Evolutionary conservation across 2,888 invertebrate genomes (phyloP).

Genomic region (Drosophila antonietae): DNA sequence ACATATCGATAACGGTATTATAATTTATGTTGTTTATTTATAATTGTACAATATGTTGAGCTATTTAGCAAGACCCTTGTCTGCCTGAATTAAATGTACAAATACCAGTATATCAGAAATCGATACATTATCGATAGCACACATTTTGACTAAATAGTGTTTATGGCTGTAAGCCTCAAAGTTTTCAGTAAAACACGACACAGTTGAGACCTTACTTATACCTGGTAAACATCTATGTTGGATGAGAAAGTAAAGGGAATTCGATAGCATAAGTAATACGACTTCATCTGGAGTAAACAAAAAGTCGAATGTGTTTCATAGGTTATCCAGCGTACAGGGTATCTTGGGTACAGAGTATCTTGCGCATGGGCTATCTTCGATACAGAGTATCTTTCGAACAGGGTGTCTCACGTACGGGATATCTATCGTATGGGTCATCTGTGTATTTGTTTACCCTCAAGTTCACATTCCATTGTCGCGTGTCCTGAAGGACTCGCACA

Average conservation of each 20-base stretch:
- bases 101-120: neutral
- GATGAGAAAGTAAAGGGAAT: no score
- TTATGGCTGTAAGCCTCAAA: neutral
- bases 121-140: neutral
- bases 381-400: neutral
- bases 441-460: no score
- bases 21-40: neutral
- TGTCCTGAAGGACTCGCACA: neutral
- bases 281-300: no score
- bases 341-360: no score
- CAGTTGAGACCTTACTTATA: no score
- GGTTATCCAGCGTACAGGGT: no score
- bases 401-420: neutral
- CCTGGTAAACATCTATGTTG: no score
- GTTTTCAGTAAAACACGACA: neutral
- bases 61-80: no score
- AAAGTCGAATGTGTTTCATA: no score
- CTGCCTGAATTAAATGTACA: neutral
- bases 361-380: no score
- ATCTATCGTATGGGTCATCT: no score
- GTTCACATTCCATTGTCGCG: constrained; percentile 5
- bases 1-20: neutral
- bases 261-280: no score
- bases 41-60: neutral
- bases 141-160: neutral